These are phyloP conservation scores for Tetrao urogallus DNA, from an alignment of 2,113 vertebrate species.

Conservation along the genomic window DNA sequence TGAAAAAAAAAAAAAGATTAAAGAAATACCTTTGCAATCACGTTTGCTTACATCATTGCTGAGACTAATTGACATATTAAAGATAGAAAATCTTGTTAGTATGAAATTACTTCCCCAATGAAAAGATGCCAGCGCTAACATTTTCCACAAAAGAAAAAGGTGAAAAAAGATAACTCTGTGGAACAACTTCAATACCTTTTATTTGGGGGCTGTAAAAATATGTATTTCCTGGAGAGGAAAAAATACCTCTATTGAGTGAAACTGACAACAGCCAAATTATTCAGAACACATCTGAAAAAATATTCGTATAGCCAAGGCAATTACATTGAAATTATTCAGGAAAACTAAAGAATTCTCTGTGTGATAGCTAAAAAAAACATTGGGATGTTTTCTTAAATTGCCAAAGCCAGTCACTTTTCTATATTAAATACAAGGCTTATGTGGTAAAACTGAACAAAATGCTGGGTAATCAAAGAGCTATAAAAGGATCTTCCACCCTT, in stretches of 20 bases:
- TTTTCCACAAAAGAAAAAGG: background rate
- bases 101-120: constrained; percentile 5
- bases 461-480: background rate
- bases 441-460: background rate
- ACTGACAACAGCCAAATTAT: background rate
- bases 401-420: background rate
- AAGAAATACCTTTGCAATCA: background rate
- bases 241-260: background rate
- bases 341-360: background rate
- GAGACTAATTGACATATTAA: background rate
- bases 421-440: background rate
- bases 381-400: background rate
- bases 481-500: background rate
- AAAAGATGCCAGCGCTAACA: constrained; percentile 5
- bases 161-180: background rate
- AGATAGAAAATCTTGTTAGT: background rate
- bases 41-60: background rate
- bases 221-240: background rate
- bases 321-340: background rate
- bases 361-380: background rate
- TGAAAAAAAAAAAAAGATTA: background rate
- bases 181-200: background rate
- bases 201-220: background rate
- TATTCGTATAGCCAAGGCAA: background rate
- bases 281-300: background rate